Conservation (phyloP, 2,888 invertebrate species). For the Ethmia dodecea region DNA sequence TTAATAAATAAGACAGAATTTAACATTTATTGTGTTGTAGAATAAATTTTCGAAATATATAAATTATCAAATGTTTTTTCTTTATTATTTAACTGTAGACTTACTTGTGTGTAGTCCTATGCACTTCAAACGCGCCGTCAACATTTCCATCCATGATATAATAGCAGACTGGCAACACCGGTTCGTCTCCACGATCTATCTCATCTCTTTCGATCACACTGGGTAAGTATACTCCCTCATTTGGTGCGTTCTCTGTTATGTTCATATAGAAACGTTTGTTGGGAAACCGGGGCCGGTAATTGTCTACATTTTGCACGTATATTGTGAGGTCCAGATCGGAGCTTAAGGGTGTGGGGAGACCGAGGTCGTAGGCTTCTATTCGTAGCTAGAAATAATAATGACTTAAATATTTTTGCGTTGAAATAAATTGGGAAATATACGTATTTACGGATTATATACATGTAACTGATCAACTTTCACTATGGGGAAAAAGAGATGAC, state of each 20-base stretch:
- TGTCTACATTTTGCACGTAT: slow-evolving; percentile 92
- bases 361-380: slow-evolving; percentile 93
- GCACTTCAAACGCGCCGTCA: slow-evolving; percentile 82
- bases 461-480: too few species aligned
- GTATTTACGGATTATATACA: too few species aligned
- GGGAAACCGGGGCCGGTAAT: slow-evolving; percentile 91
- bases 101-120: slow-evolving; percentile 85
- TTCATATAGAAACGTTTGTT: slow-evolving; percentile 83
- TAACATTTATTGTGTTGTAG: too few species aligned
- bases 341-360: slow-evolving; percentile 90
- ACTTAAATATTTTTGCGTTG: too few species aligned
- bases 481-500: too few species aligned
- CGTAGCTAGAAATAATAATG: slow-evolving; percentile 88
- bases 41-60: too few species aligned
- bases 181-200: slow-evolving; percentile 89
- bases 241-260: slow-evolving; percentile 80
- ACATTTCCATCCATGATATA: slow-evolving; percentile 93
- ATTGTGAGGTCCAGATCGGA: slow-evolving; percentile 92
- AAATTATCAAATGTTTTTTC: too few species aligned
- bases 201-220: slow-evolving; percentile 92
- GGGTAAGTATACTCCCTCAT: slow-evolving; percentile 83
- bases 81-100: too few species aligned
- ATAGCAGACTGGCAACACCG: slow-evolving; percentile 92
- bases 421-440: too few species aligned
- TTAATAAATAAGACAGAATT: too few species aligned